Evolutionary conservation across 2,888 invertebrate species (phyloP).

Genomic region (Polydrusus cervinus): DNA sequence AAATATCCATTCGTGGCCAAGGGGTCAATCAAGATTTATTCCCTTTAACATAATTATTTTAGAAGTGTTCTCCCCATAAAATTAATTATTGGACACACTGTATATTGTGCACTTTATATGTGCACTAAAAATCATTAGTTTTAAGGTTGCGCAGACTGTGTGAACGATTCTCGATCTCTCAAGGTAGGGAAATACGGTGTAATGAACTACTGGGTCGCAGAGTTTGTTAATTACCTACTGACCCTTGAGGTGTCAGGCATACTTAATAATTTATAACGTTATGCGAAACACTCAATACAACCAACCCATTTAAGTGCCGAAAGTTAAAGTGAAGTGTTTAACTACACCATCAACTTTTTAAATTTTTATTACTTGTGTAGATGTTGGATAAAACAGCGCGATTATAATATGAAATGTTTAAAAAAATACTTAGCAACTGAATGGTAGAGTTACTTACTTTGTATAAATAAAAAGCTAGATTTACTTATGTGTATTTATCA

Average conservation of each 20-base stretch:
- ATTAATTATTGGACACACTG: not conserved
- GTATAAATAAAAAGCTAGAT: too few relatives aligned
- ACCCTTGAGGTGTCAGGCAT: too few relatives aligned
- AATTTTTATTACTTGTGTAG: too few relatives aligned
- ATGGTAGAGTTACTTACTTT: too few relatives aligned
- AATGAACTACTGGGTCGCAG: constrained; percentile 32
- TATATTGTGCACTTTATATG: constrained; percentile 15
- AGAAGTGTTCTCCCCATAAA: too few relatives aligned
- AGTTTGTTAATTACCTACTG: not conserved
- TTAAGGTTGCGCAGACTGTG: constrained; percentile 40
- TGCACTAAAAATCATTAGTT: constrained; percentile 47
- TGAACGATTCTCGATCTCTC: constrained; percentile 32
- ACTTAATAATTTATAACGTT: not conserved
- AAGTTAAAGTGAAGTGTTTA: not conserved
- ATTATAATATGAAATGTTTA: too few relatives aligned
- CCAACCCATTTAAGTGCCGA: not conserved
- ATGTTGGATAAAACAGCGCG: too few relatives aligned
- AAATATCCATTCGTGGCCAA: too few relatives aligned
- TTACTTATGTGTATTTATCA: too few relatives aligned
- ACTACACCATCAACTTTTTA: too few relatives aligned
- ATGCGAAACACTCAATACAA: not conserved
- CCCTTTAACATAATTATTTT: not conserved
- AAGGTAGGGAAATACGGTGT: constrained; percentile 34
- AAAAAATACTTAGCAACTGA: too few relatives aligned
- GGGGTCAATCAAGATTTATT: too few relatives aligned